Conservation (phyloP, 2,113 vertebrate species). For the Saccopteryx bilineata region DNA sequence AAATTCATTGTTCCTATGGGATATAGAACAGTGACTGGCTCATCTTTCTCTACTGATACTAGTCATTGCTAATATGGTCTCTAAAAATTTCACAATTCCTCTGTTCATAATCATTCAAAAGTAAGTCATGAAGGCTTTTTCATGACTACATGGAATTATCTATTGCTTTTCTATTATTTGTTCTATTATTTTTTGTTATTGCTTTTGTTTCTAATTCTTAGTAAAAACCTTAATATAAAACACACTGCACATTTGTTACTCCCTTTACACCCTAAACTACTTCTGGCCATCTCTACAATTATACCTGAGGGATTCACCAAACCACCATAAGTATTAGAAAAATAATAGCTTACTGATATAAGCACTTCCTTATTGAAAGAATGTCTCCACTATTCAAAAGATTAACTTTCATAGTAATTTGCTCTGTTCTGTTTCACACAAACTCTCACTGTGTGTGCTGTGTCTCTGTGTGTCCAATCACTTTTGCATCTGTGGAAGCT, state of each 20-base stretch:
- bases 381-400: constrained; percentile 4
- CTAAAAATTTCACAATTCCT: constrained; percentile 1
- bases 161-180: not conserved
- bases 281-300: not conserved
- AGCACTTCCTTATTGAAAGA: not conserved
- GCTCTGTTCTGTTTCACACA: not conserved
- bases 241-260: not conserved
- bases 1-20: not conserved
- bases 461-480: not conserved
- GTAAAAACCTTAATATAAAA: not conserved
- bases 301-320: not conserved
- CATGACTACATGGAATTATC: not conserved
- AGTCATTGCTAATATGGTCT: not conserved
- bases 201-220: not conserved
- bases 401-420: not conserved
- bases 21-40: not conserved
- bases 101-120: constrained; percentile 11
- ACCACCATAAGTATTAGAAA: not conserved
- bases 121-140: not conserved
- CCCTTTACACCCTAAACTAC: not conserved
- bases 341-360: not conserved
- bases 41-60: not conserved
- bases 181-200: constrained; percentile 22
- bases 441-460: not conserved
- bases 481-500: not conserved